These are phyloP conservation scores for Aporophyla nigra DNA, from an alignment of 2,888 invertebrate species.

Conservation along the genomic window DNA sequence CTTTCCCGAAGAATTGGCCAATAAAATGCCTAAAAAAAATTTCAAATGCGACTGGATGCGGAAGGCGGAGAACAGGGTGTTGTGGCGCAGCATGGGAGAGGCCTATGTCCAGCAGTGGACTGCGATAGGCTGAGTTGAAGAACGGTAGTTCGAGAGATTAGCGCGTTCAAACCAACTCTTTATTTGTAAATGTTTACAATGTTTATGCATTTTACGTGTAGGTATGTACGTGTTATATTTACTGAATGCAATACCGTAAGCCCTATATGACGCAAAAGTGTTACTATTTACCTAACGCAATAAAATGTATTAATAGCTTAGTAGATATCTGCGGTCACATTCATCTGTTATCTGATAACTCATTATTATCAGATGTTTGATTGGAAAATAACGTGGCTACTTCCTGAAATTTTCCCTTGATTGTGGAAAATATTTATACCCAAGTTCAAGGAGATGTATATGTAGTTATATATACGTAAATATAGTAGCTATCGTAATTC, in stretches of 20 bases:
- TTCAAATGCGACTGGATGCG: too few species aligned
- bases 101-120: too few species aligned
- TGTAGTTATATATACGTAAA: not conserved
- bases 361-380: conserved; percentile 68
- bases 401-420: conserved; percentile 47
- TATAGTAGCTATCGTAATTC: not conserved
- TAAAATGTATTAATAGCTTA: conserved; percentile 25
- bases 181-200: not conserved
- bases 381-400: conserved; percentile 63
- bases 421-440: conserved; percentile 9
- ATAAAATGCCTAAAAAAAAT: too few species aligned
- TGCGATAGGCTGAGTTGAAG: too few species aligned
- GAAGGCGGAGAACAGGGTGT: too few species aligned
- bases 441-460: not conserved
- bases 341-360: conserved; percentile 62
- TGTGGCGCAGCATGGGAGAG: too few species aligned
- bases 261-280: conserved; percentile 27
- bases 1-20: too few species aligned
- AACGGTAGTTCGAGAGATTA: too few species aligned
- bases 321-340: conserved; percentile 37
- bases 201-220: not conserved
- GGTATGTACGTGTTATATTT: conserved; percentile 16
- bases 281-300: conserved; percentile 23
- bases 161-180: too few species aligned
- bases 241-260: conserved; percentile 9